A percentile compares a stretch with the other conserved stretches of the same genome.
phyloP scores from a whole-genome alignment of 64 coral and sea anemone genomes.

The Actinia tenebrosa region DNA sequence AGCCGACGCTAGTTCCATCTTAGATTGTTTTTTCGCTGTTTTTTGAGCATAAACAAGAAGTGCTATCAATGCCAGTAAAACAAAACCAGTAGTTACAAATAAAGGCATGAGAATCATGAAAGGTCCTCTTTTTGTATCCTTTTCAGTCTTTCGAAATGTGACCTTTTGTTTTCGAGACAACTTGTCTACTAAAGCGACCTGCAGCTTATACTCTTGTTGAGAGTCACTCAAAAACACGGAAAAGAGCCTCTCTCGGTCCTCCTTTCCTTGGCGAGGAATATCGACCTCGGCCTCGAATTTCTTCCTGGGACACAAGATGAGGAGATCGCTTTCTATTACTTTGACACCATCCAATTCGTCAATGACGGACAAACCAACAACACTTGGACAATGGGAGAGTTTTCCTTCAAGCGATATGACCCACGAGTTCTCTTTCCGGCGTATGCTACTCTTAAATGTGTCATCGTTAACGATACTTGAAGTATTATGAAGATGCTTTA shows the following conservation, averaged over 20 bases:
- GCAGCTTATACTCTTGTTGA: conserved; percentile 26
- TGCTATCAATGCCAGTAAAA: conserved; percentile 24
- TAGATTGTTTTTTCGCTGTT: conserved; percentile 10
- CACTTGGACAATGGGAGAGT: conserved; percentile 45
- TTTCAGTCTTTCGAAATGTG: neutral
- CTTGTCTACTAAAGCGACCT: conserved; percentile 39
- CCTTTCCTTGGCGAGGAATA: conserved; percentile 39
- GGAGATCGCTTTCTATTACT: conserved; percentile 55
- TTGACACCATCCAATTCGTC: conserved; percentile 58
- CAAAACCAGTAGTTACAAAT: conserved; percentile 30
- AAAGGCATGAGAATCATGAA: conserved; percentile 18
- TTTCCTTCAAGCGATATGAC: conserved; percentile 22
- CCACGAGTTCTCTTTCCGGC: conserved; percentile 33
- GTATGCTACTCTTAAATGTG: conserved; percentile 49
- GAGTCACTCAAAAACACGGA: conserved; percentile 45
- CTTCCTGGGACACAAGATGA: conserved; percentile 53
- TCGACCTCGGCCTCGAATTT: conserved; percentile 34
- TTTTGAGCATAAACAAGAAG: conserved; percentile 44
- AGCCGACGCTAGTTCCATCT: neutral
- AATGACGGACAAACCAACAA: conserved; percentile 47
- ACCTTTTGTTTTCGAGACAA: neutral
- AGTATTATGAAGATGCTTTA: conserved; percentile 34
- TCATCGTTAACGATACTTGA: conserved; percentile 51
- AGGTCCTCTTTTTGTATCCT: conserved; percentile 27
- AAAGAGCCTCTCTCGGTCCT: conserved; percentile 63